Evolutionary conservation across 2,113 vertebrate genomes (phyloP).

Genomic region (Hemichromis elongatus): DNA sequence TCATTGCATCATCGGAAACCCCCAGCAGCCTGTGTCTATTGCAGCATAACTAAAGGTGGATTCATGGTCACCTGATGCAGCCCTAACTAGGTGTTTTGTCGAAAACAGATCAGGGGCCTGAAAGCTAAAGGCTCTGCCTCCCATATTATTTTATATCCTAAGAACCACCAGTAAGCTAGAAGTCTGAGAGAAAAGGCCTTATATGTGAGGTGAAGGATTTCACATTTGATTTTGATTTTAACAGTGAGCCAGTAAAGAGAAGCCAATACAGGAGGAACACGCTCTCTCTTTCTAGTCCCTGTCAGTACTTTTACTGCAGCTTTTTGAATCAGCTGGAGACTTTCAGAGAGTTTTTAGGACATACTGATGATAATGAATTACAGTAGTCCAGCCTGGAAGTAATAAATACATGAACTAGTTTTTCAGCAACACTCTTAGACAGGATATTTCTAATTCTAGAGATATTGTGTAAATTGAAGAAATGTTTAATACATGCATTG

Average conservation of each 20-base stretch:
- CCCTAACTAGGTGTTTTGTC: not conserved
- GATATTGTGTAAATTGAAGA: not conserved
- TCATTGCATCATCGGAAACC: not conserved
- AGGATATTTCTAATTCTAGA: not conserved
- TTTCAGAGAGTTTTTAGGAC: not conserved
- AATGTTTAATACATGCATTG: not conserved
- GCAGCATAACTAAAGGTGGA: not conserved
- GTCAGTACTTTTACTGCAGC: not conserved
- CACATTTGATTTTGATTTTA: not conserved
- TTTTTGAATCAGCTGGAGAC: not conserved
- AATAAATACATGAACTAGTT: not conserved
- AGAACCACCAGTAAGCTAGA: not conserved
- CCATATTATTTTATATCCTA: not conserved
- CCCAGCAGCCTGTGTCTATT: not conserved
- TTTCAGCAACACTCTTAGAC: not conserved
- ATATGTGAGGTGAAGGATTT: not conserved
- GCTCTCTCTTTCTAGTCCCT: not conserved
- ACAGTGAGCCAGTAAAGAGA: not conserved
- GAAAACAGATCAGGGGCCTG: fast-evolving
- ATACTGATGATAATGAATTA: not conserved
- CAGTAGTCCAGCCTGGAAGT: fast-evolving
- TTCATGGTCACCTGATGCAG: not conserved
- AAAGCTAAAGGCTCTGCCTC: not conserved
- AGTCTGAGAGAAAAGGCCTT: not conserved
- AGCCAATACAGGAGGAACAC: not conserved